phyloP scores from a whole-genome alignment of 2,113 vertebrate genomes.

The Dipodomys spectabilis region DNA sequence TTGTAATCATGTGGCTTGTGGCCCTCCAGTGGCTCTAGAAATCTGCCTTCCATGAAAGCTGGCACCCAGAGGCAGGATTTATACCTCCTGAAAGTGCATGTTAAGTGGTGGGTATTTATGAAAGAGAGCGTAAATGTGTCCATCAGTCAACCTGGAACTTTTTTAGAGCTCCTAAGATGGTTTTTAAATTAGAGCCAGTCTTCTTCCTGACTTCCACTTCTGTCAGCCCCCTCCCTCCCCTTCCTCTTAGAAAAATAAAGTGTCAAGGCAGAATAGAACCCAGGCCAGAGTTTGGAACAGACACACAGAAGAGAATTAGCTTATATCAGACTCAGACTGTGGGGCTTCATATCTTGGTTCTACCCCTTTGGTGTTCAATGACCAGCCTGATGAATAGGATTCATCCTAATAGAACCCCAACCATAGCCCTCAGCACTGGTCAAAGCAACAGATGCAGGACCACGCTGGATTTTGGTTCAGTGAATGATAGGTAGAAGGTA shows the following conservation, averaged over 20 bases:
- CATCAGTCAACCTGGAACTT: conserved; percentile 59
- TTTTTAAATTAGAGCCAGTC: conserved; percentile 68
- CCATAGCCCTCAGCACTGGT: not conserved
- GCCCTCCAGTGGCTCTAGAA: conserved; percentile 45
- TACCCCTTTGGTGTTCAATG: not conserved
- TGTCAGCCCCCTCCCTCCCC: not conserved
- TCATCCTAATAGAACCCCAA: not conserved
- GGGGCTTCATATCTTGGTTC: not conserved
- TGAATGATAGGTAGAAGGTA: not conserved
- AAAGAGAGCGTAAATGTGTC: conserved; percentile 64
- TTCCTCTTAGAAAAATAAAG: conserved; percentile 20
- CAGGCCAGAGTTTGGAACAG: not conserved
- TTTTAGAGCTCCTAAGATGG: conserved; percentile 59
- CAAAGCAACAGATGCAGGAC: not conserved
- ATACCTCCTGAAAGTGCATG: conserved; percentile 36
- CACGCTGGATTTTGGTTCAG: not conserved
- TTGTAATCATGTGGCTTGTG: not conserved
- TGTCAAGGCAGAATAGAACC: not conserved
- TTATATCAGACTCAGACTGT: not conserved
- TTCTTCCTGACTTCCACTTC: conserved; percentile 3
- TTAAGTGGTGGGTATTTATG: conserved; percentile 69
- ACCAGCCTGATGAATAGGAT: no score
- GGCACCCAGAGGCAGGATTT: not conserved
- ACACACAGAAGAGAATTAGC: not conserved
- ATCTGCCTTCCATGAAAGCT: conserved; percentile 37